phyloP scores from a whole-genome alignment of 2,888 invertebrate genomes.

The Alcis repandata region DNA sequence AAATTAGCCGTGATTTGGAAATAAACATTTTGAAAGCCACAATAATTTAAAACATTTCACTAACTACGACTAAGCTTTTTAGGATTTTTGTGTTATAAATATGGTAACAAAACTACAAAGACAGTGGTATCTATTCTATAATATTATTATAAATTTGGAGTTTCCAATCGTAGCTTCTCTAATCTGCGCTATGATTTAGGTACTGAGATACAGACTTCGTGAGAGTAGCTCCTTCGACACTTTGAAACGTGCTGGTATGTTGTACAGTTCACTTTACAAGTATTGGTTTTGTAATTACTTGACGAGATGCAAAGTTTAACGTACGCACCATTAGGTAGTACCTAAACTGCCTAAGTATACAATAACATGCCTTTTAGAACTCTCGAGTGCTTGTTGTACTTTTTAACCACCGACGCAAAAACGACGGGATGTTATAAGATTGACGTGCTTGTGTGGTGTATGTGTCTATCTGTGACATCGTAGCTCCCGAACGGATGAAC shows the following conservation, averaged over 20 bases:
- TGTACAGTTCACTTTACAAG: slow-evolving; percentile 25
- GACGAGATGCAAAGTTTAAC: slow-evolving; percentile 23
- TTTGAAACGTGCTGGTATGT: slow-evolving; percentile 33
- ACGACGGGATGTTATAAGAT: no score
- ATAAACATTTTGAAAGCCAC: no score
- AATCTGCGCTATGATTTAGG: background rate
- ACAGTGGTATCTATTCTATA: no score
- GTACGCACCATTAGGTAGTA: background rate
- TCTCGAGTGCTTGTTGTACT: background rate
- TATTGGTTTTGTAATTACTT: slow-evolving; percentile 21
- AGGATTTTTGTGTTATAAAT: background rate
- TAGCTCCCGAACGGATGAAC: no score
- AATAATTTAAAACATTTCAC: no score
- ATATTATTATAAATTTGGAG: background rate
- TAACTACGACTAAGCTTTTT: no score
- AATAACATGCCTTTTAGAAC: background rate
- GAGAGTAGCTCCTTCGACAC: slow-evolving; percentile 14
- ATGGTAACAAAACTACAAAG: background rate
- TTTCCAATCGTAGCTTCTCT: background rate
- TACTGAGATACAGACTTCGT: slow-evolving; percentile 7
- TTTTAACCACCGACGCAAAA: no score
- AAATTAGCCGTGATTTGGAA: no score
- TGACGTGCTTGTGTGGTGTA: no score
- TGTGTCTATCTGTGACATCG: no score
- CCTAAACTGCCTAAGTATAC: background rate